Evolutionary conservation across 2,888 invertebrate species (phyloP), one percentile per base, ranked within the genome.

Genomic region (Pycnomerus fuliginosus): DNA sequence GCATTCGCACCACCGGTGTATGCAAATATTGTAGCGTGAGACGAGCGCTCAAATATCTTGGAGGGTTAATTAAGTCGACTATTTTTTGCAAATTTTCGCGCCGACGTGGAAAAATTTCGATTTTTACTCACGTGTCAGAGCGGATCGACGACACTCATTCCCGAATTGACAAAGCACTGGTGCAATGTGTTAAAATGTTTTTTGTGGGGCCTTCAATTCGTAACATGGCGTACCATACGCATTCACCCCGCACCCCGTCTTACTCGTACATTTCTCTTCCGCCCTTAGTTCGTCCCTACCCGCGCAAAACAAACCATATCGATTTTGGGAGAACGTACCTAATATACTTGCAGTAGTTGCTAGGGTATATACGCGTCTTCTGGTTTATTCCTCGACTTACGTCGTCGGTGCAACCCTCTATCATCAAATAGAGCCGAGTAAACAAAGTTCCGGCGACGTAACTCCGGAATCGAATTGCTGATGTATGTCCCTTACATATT

Each of bases 251-350:
- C 58, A 55, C 61, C 61, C 60, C 59, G 57, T 54, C 61, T 55
- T 50, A 31, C 55, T 47, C 52, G 50, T 50, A 47, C 11, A 20
- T 20, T 49, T 55, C 57, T 52, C 58, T 56, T 52, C 50, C 58
- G 52, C 56, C 55, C 48, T 56, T 55, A 52, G 45, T 40, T 10
- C 11, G 25, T 43, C 60, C 53, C 64, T 64, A 61, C 54, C 65
- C 67, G 60, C 65, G 60, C 65, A 70, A 70, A 72, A 72, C 70
- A 71, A 69, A 70, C 71, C 69, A 68, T 73, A 74, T 74, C 73
- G 74, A 74, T 74, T 74, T 72, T 71, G 66, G 69, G 64, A 68
- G 68, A 67, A 61, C 61, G 62, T 62, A 68, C 64, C 67, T 67
- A 66, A 68, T 68, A 67, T 62, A 68, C 67, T 66, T 64, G 64